These are phyloP conservation scores for Lasioglossum pauxillum DNA, from an alignment of 2,888 invertebrate species.

Conservation along the genomic window DNA sequence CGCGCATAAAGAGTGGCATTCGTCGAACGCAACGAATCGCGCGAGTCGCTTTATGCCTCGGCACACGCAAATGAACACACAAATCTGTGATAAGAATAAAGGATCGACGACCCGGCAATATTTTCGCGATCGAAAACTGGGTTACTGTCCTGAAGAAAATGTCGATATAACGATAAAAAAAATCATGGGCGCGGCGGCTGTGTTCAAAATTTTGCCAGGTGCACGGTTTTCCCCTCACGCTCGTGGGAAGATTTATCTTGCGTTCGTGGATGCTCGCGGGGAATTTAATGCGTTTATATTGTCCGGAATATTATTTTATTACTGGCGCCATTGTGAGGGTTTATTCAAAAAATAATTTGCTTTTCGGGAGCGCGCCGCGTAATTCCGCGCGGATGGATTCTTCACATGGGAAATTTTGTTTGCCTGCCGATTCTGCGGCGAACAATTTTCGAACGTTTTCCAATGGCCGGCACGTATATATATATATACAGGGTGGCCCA, in stretches of 20 bases:
- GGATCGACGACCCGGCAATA: not conserved
- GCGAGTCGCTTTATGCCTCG: not conserved
- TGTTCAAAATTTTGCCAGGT: not conserved
- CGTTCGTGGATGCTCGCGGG: too few relatives aligned
- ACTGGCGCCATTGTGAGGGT: not conserved
- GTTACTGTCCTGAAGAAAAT: not conserved
- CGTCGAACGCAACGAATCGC: not conserved
- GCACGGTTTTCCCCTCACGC: not conserved
- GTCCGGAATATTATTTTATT: constrained; percentile 21
- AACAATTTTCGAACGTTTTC: constrained; percentile 14
- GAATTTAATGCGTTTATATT: constrained; percentile 1
- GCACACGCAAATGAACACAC: not conserved
- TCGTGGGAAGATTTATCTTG: not conserved
- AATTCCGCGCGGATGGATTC: constrained; percentile 4
- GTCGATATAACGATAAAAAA: not conserved
- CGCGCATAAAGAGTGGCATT: not conserved
- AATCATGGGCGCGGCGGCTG: not conserved
- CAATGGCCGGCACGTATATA: not conserved
- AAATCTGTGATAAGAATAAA: not conserved
- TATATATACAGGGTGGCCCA: too few relatives aligned
- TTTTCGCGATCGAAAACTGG: not conserved
- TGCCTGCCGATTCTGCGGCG: not conserved
- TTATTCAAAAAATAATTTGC: constrained; percentile 28
- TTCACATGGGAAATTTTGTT: not conserved
- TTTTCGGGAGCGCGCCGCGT: constrained; percentile 7